These are phyloP conservation scores for Halcyon chelicuti DNA, from an alignment of 2,797 vertebrate genomes.

Conservation along the genomic window DNA sequence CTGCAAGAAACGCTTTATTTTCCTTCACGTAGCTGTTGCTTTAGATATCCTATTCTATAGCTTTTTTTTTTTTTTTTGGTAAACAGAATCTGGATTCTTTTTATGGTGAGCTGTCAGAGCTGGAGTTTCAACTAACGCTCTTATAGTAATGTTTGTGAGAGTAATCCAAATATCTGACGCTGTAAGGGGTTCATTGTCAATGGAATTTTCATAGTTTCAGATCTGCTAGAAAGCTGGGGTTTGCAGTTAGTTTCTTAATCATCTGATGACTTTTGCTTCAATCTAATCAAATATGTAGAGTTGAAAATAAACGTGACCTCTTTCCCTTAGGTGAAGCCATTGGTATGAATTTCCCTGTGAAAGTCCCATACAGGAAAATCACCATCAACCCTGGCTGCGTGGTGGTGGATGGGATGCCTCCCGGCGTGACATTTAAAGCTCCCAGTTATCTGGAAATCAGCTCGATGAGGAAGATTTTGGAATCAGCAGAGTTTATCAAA, in stretches of 20 bases:
- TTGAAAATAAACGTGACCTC: not conserved
- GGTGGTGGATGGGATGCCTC: constrained; percentile 83
- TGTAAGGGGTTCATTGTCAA: not conserved
- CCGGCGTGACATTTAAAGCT: constrained; percentile 81
- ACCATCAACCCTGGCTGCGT: constrained; percentile 83
- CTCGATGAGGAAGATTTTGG: constrained; percentile 83
- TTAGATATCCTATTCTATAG: not conserved
- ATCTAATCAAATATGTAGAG: not conserved
- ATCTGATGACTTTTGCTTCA: not conserved
- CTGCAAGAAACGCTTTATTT: not conserved
- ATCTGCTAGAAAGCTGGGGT: not conserved
- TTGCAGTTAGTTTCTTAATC: not conserved
- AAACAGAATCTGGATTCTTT: not conserved
- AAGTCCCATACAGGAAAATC: constrained; percentile 85
- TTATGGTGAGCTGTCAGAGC: not conserved
- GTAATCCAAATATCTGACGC: not conserved
- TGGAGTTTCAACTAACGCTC: not conserved
- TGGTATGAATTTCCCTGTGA: constrained; percentile 82
- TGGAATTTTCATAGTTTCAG: not conserved
- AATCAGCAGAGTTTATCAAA: constrained; percentile 81
- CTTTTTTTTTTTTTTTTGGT: not conserved
- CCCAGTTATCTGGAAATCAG: constrained; percentile 84
- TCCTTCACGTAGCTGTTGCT: not conserved
- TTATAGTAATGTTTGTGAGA: not conserved
- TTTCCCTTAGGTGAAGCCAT: constrained; percentile 79